A percentile compares a stretch with the other conserved stretches of the same genome.
These are phyloP conservation scores for Cantharis nigra DNA, from an alignment of 2,888 invertebrate species.

Conservation along the genomic window DNA sequence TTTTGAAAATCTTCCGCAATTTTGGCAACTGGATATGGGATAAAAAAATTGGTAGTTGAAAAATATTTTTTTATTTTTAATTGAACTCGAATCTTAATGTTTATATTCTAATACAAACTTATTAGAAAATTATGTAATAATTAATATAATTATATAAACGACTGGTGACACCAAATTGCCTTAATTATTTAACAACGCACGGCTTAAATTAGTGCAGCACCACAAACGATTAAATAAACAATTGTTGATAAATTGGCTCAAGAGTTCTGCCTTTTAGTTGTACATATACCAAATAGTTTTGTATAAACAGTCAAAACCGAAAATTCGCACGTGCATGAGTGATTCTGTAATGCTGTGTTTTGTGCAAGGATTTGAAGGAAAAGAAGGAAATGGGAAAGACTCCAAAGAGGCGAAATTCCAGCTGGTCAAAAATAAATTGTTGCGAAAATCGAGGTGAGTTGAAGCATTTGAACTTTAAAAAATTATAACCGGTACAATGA, in stretches of 20 bases:
- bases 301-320: not conserved
- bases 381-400: slow-evolving; percentile 49
- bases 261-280: not conserved
- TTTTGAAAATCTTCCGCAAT: not conserved
- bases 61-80: not conserved
- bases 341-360: slow-evolving; percentile 70
- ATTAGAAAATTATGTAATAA: not conserved
- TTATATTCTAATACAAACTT: not conserved
- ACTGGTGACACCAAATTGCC: slow-evolving; percentile 2
- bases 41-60: not conserved
- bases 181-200: not conserved
- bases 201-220: not conserved
- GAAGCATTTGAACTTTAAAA: not conserved
- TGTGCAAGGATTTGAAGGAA: slow-evolving; percentile 67
- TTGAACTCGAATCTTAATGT: not conserved
- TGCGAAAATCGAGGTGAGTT: slow-evolving; percentile 51
- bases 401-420: slow-evolving; percentile 50
- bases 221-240: not conserved
- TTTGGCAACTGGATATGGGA: not conserved
- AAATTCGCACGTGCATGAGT: slow-evolving; percentile 40
- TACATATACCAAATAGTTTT: not conserved
- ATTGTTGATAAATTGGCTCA: not conserved
- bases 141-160: not conserved
- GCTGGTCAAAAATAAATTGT: slow-evolving; percentile 47
- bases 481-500: not conserved